A percentile compares a stretch with the other conserved stretches of the same genome.
Conservation (phyloP, 2,888 invertebrate genomes). For the Dorcus hopei region DNA sequence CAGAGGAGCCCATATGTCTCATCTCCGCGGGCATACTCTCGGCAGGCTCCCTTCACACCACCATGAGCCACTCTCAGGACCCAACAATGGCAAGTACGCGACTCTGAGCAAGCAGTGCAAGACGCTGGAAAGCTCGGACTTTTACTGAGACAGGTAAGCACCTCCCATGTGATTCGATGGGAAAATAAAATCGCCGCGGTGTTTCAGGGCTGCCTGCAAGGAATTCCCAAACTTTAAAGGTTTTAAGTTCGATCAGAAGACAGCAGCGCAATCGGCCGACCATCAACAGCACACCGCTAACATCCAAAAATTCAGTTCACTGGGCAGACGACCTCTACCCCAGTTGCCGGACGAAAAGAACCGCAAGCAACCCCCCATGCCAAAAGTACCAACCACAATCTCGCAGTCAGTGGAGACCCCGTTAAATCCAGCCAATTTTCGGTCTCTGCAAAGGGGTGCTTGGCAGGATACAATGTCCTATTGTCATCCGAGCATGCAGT, state of each 20-base stretch:
- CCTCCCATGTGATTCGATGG: slow-evolving; percentile 12
- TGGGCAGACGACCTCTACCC: slow-evolving; percentile 48
- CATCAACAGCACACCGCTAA: slow-evolving; percentile 45
- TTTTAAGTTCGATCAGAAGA: slow-evolving; percentile 55
- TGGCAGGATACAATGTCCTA: slow-evolving; percentile 42
- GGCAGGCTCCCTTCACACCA: slow-evolving; percentile 63
- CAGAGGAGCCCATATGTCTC: slow-evolving; percentile 43
- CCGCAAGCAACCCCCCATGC: slow-evolving; percentile 43
- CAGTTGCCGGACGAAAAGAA: slow-evolving; percentile 49
- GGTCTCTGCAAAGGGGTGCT: slow-evolving; percentile 51
- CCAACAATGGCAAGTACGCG: slow-evolving; percentile 87
- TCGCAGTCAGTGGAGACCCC: slow-evolving; percentile 44
- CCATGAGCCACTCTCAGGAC: slow-evolving; percentile 57
- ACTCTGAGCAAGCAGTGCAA: slow-evolving; percentile 95
- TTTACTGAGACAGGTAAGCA: slow-evolving; percentile 80
- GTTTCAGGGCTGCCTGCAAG: slow-evolving; percentile 52
- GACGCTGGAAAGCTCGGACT: slow-evolving; percentile 88
- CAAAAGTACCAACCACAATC: slow-evolving; percentile 45
- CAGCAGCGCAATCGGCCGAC: slow-evolving; percentile 41
- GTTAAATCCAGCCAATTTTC: slow-evolving; percentile 53
- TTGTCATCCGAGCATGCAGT: slow-evolving; percentile 34
- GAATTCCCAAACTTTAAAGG: slow-evolving; percentile 53
- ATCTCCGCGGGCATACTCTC: slow-evolving; percentile 56
- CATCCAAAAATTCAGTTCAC: slow-evolving; percentile 48
- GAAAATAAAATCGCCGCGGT: neutral